phyloP scores from a whole-genome alignment of 2,113 vertebrate genomes.

The Nymphicus hollandicus region DNA sequence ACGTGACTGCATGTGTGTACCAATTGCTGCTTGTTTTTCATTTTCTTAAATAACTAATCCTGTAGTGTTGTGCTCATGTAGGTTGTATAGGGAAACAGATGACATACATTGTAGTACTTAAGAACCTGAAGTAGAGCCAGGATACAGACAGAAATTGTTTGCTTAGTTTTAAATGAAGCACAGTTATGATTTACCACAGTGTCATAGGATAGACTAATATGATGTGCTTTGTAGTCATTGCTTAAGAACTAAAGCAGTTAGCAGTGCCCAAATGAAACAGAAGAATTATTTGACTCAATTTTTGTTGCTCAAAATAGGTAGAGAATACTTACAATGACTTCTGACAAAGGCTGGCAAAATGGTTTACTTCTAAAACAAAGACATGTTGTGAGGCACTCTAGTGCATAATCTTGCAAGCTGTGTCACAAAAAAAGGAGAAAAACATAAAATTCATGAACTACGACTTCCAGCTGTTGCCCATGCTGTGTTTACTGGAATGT shows the following conservation, averaged over 20 bases:
- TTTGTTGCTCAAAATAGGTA: not conserved
- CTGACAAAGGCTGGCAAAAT: not conserved
- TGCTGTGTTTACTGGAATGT: not conserved
- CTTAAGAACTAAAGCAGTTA: not conserved
- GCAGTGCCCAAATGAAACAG: not conserved
- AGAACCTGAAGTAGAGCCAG: conserved; percentile 31
- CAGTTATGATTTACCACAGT: not conserved
- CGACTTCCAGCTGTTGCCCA: not conserved
- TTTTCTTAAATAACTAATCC: conserved; percentile 32
- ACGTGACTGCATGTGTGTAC: not conserved
- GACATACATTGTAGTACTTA: conserved; percentile 17
- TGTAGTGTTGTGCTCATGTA: not conserved
- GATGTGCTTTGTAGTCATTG: not conserved
- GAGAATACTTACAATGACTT: not conserved
- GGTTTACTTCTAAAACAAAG: not conserved
- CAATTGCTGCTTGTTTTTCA: conserved; percentile 22
- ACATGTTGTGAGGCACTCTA: not conserved
- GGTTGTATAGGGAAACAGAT: conserved; percentile 16
- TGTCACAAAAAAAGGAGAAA: not conserved
- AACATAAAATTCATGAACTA: not conserved
- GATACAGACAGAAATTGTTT: conserved; percentile 56
- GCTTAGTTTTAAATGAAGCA: conserved; percentile 46
- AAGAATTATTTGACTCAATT: not conserved
- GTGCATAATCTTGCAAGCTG: not conserved
- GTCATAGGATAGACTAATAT: not conserved